These are phyloP conservation scores for Nipponacmea schrenckii DNA, from an alignment of 2,888 invertebrate species.

Conservation along the genomic window DNA sequence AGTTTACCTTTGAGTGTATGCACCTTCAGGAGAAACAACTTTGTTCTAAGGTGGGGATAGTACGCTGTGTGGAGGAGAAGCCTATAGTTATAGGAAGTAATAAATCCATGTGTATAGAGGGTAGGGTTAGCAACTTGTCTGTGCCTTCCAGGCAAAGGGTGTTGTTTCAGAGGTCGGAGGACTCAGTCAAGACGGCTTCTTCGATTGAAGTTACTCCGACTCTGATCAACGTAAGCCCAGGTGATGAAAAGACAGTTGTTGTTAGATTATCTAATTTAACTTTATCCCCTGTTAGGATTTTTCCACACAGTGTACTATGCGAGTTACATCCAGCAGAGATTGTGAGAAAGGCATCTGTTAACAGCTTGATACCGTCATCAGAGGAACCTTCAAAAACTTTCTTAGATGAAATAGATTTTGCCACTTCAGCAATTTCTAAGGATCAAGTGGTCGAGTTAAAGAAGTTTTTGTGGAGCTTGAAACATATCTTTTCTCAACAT, in stretches of 20 bases:
- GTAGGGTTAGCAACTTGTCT: background rate
- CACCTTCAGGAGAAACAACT: background rate
- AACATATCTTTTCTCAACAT: constrained; percentile 15
- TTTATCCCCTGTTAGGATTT: background rate
- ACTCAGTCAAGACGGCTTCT: background rate
- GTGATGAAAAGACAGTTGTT: background rate
- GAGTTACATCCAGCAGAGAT: too few relatives aligned
- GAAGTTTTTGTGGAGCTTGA: background rate
- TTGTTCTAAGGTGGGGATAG: background rate
- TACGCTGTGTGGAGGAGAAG: background rate
- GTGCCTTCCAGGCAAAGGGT: background rate
- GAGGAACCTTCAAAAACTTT: too few relatives aligned
- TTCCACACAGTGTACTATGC: background rate
- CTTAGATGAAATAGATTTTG: too few relatives aligned
- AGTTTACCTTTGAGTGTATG: background rate
- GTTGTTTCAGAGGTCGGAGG: background rate
- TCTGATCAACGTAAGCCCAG: background rate
- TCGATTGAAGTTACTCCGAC: background rate
- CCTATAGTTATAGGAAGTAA: background rate
- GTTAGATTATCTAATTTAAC: background rate
- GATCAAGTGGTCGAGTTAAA: background rate
- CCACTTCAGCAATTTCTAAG: too few relatives aligned
- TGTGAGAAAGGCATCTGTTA: too few relatives aligned
- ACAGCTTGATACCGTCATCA: too few relatives aligned
- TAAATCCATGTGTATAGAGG: background rate